phyloP scores from a whole-genome alignment of 2,888 invertebrate genomes.

The Ornithoptera alexandrae region DNA sequence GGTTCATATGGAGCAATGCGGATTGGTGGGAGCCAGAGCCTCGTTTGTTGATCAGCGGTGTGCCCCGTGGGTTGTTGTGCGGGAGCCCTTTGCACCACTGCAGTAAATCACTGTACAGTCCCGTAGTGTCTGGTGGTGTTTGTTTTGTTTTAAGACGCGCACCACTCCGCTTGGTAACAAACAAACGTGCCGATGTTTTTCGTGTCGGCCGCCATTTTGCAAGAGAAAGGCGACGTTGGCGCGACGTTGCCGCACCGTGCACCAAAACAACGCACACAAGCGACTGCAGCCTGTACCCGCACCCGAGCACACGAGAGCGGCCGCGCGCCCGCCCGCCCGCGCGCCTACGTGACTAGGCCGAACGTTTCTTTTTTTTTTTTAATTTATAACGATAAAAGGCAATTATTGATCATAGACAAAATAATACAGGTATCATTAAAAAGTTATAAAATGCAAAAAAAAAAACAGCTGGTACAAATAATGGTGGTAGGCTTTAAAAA shows the following conservation, averaged over 20 bases:
- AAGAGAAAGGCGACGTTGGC: constrained; percentile 46
- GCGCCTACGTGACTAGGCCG: background rate
- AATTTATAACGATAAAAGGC: background rate
- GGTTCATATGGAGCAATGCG: too few relatives aligned
- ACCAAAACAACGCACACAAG: constrained; percentile 21
- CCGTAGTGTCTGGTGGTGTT: too few relatives aligned
- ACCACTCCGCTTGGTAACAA: background rate
- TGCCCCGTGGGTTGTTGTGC: too few relatives aligned
- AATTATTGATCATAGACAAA: background rate
- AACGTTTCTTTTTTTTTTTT: background rate
- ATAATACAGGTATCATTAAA: background rate
- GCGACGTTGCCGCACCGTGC: constrained; percentile 32
- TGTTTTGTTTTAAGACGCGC: too few relatives aligned
- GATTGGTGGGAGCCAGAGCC: too few relatives aligned
- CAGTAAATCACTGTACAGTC: too few relatives aligned
- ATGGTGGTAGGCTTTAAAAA: background rate
- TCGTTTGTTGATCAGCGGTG: too few relatives aligned
- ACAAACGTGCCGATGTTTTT: constrained; percentile 4
- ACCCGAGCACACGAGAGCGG: background rate
- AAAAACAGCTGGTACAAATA: background rate
- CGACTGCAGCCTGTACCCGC: background rate
- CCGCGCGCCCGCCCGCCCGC: background rate
- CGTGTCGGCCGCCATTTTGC: constrained; percentile 23
- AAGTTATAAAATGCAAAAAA: background rate
- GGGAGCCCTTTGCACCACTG: too few relatives aligned